These are phyloP conservation scores for Mastomys coucha DNA, from an alignment of 2,113 vertebrate genomes.

Conservation along the genomic window DNA sequence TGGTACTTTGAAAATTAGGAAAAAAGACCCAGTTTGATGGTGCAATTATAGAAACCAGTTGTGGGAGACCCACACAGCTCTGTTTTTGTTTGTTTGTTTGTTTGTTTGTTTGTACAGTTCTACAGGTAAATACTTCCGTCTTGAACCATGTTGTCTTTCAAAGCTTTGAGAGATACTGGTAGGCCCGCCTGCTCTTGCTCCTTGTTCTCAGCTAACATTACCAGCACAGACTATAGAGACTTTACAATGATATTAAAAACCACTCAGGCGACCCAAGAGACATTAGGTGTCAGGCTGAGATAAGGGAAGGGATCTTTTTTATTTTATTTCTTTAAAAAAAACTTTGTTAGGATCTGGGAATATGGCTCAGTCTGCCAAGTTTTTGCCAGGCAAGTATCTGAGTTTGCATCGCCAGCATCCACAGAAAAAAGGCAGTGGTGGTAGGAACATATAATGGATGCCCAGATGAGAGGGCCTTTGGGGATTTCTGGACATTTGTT, in stretches of 20 bases:
- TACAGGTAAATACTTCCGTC: neutral
- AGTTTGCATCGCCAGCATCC: no score
- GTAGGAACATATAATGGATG: neutral
- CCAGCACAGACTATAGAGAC: neutral
- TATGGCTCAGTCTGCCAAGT: neutral
- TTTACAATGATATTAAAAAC: conserved; percentile 55
- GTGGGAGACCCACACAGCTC: neutral
- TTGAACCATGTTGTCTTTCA: neutral
- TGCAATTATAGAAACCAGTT: neutral
- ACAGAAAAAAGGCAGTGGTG: neutral
- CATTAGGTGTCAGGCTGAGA: neutral
- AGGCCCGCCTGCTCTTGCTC: neutral
- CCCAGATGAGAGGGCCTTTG: neutral
- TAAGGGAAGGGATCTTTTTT: neutral
- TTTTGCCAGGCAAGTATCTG: neutral
- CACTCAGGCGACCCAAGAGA: conserved; percentile 1
- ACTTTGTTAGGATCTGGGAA: neutral
- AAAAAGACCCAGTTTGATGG: conserved; percentile 4
- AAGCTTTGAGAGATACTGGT: conserved; percentile 29
- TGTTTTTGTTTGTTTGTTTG: neutral
- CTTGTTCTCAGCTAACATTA: neutral
- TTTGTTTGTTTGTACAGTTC: neutral
- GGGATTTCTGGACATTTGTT: neutral
- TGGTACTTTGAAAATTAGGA: conserved; percentile 56
- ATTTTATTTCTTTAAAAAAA: neutral